Base-by-base conservation (phyloP, 2,113 vertebrate species). In the Chionis minor region DNA sequence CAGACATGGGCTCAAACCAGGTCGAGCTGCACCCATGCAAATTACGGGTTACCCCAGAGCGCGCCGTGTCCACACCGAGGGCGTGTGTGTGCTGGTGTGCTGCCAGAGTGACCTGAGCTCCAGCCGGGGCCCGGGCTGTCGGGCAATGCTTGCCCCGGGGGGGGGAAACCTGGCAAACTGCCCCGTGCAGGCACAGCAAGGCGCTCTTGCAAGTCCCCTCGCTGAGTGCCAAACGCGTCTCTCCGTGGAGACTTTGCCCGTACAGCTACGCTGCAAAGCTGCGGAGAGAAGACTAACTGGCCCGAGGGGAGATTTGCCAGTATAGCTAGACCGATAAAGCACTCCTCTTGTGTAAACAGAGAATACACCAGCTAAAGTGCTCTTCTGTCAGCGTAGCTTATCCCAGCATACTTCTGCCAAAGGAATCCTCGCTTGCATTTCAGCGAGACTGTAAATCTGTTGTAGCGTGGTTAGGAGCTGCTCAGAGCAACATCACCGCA, bases 361-460 rank as follows among this genome's bases (percentile, higher is more conserved):
- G 62, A 49, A 21, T 5, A 75, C 78, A 56, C 23, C 84, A 49
- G 93, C 93, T 90, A 80, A 88, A 92, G 93, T 66, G 95, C 93
- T 91, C 84, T 93, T 94, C 93, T 96, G 96, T 92, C 96, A 96
- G 96, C 85, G 5, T 19, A 44, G 93, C 87, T 97, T 94, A 96
- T 83, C 96, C 90, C 84, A 49, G 44, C 70, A 2, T 10, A 20
- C 61, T 74, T 58, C 71, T 96, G 92, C 85, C 90, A 90, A 54
- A 47, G 90, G 82, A 93, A 94, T 80, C 88, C 85, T 54, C 3
- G 5, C 92, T 62, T 6, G 47, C 1, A 4, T 92, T 56, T 56
- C 95, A 80, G 86, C 6, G 10, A 27, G 90, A 32, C 74, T 70
- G 56, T 47, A 52, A 62, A 89, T 75, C 70, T 67, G 44, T 6